A percentile compares a stretch with the other conserved stretches of the same genome.
These are phyloP conservation scores for Cylindroiulus punctatus DNA, from an alignment of 2,888 invertebrate genomes.

Conservation along the genomic window DNA sequence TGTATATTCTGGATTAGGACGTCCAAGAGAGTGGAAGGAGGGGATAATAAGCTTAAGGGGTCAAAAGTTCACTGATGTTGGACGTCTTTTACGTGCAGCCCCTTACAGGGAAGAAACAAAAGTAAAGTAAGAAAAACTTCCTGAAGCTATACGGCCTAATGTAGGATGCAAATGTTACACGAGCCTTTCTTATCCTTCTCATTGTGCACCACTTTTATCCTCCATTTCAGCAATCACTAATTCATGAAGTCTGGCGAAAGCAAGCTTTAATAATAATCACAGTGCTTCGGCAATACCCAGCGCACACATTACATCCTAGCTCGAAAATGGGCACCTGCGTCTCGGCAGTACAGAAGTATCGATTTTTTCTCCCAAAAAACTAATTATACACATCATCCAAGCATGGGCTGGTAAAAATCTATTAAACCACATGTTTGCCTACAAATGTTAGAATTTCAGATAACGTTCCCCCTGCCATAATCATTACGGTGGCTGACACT, in stretches of 20 bases:
- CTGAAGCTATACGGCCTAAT: no score
- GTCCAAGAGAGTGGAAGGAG: no score
- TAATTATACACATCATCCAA: constrained; percentile 10
- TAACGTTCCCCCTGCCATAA: constrained; percentile 18
- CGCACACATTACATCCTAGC: not conserved
- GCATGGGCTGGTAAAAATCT: constrained; percentile 18
- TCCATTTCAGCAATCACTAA: constrained; percentile 7
- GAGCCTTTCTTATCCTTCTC: not conserved
- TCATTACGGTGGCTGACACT: constrained; percentile 18
- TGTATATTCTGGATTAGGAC: no score
- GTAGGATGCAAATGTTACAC: no score
- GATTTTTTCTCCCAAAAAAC: not conserved
- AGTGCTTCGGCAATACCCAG: not conserved
- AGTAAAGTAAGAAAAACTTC: no score
- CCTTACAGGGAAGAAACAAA: no score
- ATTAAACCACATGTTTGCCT: constrained; percentile 18
- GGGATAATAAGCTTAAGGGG: no score
- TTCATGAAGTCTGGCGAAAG: constrained; percentile 7
- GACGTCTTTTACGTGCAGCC: no score
- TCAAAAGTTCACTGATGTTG: no score
- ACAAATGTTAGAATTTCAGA: constrained; percentile 18
- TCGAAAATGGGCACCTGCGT: constrained; percentile 18
- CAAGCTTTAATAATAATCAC: not conserved
- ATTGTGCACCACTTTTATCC: not conserved
- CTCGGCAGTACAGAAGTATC: constrained; percentile 9